A percentile compares a stretch with the other conserved stretches of the same genome.
These are phyloP conservation scores for Listronotus bonariensis DNA, from an alignment of 1,140 invertebrate genomes.

Conservation along the genomic window DNA sequence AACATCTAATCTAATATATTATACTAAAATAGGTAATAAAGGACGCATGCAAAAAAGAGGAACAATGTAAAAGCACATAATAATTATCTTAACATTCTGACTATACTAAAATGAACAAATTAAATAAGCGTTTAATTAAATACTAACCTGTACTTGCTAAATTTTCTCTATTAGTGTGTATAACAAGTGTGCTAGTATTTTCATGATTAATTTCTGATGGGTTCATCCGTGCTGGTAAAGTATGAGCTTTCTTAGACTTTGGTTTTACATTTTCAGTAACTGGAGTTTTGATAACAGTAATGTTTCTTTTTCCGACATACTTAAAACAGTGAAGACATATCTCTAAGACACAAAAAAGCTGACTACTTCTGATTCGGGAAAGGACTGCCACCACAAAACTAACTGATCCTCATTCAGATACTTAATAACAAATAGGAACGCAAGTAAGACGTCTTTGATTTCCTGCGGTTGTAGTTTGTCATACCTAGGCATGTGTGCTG, in stretches of 20 bases:
- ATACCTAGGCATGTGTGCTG: conserved; percentile 61
- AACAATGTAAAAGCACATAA: no score
- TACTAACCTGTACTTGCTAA: conserved; percentile 53
- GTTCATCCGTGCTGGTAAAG: conserved; percentile 78
- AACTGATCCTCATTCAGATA: conserved; percentile 86
- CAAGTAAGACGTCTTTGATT: conserved; percentile 86
- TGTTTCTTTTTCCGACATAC: conserved; percentile 80
- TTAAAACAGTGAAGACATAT: conserved; percentile 86
- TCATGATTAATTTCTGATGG: conserved; percentile 66
- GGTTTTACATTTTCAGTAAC: conserved; percentile 59
- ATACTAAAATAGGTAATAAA: no score
- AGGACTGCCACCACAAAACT: conserved; percentile 90
- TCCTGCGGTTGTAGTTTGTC: conserved; percentile 79
- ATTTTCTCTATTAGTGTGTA: conserved; percentile 61
- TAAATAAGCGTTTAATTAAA: no score
- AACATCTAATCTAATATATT: no score
- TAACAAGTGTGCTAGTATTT: conserved; percentile 61
- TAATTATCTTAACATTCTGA: no score
- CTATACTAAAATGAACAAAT: no score
- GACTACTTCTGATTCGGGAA: conserved; percentile 72
- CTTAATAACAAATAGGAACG: conserved; percentile 90
- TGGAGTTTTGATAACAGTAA: conserved; percentile 53
- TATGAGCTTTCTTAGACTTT: conserved; percentile 69
- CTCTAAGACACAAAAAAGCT: conserved; percentile 82
- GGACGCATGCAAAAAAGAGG: no score